A percentile compares a stretch with the other conserved stretches of the same genome.
Evolutionary conservation across 2,888 invertebrate genomes (phyloP).

Genomic region (Empis livida): DNA sequence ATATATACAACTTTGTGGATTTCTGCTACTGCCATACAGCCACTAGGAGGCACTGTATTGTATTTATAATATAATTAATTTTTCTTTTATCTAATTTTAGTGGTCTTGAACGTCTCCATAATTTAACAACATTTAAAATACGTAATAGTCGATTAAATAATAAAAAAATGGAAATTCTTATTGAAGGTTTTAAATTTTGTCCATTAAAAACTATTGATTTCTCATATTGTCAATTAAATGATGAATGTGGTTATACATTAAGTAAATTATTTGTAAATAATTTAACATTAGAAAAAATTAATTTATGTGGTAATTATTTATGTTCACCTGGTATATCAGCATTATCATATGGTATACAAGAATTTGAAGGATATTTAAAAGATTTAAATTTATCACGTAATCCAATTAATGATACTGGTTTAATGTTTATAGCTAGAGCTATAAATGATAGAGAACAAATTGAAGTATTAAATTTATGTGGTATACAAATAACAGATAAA

Average conservation of each 20-base stretch:
- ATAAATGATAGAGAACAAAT: slow-evolving; percentile 15
- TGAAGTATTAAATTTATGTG: slow-evolving; percentile 17
- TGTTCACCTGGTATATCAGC: slow-evolving; percentile 8
- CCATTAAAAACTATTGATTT: slow-evolving; percentile 23
- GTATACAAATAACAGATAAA: slow-evolving; percentile 4
- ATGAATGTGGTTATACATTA: slow-evolving; percentile 20
- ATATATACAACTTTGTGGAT: too few relatives aligned
- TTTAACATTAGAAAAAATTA: slow-evolving; percentile 15
- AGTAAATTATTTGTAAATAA: slow-evolving; percentile 16
- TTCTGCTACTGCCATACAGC: too few relatives aligned
- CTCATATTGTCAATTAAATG: slow-evolving; percentile 20
- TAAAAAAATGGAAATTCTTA: slow-evolving; percentile 18
- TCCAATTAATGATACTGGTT: slow-evolving; percentile 14
- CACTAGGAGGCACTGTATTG: too few relatives aligned
- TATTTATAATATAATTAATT: too few relatives aligned
- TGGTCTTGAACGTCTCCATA: slow-evolving; percentile 16
- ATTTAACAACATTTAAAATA: slow-evolving; percentile 21
- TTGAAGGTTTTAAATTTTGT: slow-evolving; percentile 16
- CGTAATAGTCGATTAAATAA: slow-evolving; percentile 25
- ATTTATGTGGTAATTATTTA: slow-evolving; percentile 23
- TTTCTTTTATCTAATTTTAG: slow-evolving; percentile 8
- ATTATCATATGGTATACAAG: slow-evolving; percentile 9
- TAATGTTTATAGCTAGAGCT: slow-evolving; percentile 15
- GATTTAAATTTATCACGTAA: slow-evolving; percentile 24
- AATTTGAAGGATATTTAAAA: slow-evolving; percentile 11